phyloP scores from a whole-genome alignment of 2,888 invertebrate species.

The Agrochola macilenta region DNA sequence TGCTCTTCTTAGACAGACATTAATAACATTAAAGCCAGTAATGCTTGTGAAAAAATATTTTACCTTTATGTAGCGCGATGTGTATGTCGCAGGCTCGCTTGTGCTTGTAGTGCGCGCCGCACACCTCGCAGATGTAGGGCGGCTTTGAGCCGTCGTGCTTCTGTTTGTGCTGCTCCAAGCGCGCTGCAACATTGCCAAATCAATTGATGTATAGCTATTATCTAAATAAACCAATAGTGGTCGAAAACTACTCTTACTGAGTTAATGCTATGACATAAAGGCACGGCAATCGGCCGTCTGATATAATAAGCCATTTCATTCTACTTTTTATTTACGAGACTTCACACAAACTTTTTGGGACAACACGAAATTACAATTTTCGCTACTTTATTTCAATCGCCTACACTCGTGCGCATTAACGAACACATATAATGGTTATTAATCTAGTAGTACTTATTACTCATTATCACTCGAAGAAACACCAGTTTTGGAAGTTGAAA shows the following conservation, averaged over 20 bases:
- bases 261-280: not conserved
- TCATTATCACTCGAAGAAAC: too few relatives aligned
- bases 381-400: too few relatives aligned
- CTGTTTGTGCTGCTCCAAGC: constrained; percentile 83
- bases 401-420: too few relatives aligned
- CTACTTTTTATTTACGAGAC: too few relatives aligned
- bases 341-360: too few relatives aligned
- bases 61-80: constrained; percentile 90
- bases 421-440: too few relatives aligned
- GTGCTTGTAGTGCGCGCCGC: constrained; percentile 92
- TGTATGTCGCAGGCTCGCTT: constrained; percentile 91
- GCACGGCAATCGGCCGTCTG: not conserved
- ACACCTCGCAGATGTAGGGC: constrained; percentile 90
- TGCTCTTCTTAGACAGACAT: not conserved
- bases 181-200: constrained; percentile 72
- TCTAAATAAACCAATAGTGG: not conserved
- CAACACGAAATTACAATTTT: too few relatives aligned
- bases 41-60: not conserved
- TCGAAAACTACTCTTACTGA: not conserved
- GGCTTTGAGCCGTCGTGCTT: constrained; percentile 87
- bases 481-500: too few relatives aligned
- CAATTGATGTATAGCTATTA: not conserved
- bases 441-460: too few relatives aligned
- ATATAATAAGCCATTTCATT: not conserved
- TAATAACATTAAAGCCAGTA: not conserved